Evolutionary conservation across 2,113 vertebrate species (phyloP), one percentile per base, ranked within the genome.

Genomic region (Serilophus lunatus): DNA sequence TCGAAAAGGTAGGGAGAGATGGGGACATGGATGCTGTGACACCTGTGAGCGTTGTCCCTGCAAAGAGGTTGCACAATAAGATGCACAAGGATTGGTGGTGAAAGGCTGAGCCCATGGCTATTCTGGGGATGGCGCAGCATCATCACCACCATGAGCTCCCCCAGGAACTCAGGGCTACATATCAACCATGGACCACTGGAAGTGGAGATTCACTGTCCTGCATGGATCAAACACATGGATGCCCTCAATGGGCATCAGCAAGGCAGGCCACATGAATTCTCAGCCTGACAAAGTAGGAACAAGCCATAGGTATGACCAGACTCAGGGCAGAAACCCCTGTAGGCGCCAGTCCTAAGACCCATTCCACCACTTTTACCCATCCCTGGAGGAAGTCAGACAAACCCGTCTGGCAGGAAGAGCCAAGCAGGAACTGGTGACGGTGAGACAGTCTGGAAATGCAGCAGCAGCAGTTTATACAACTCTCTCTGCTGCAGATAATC

Each of bases 381-480:
- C 31, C 68, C 77, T 44, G 60, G 11, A 87, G 88, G 38, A 94
- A 91, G 65, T 75, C 51, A n/a, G 47, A 81, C 77, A 89, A 80
- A 96, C 94, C 12, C 31, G 31, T 77, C 54, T 1, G 5, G 54
- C 82, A 5, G 90, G 92, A 96, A 95, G 88, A 93, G 92, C 72
- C 1, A 0, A 45, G 87, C 87, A 94, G 90, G 92, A 96, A 93
- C 90, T 81, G 90, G 87, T 81, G 92, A 77, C 84, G 14, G 2
- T 82, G 77, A 61, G 72, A 79, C 3, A 1, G 66, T 36, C 87
- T 89, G 92, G 54, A 74, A 93, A 59, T 4, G 14, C 81, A 74
- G 60, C 56, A 80, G 72, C 77, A 53, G 50, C 87, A 93, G 84
- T 96, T 95, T 89, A 93, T 57, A 89, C 74, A 95, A 96, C 71